These are phyloP conservation scores for Sussaba pulchella DNA, from an alignment of 2,888 invertebrate genomes.

Conservation along the genomic window DNA sequence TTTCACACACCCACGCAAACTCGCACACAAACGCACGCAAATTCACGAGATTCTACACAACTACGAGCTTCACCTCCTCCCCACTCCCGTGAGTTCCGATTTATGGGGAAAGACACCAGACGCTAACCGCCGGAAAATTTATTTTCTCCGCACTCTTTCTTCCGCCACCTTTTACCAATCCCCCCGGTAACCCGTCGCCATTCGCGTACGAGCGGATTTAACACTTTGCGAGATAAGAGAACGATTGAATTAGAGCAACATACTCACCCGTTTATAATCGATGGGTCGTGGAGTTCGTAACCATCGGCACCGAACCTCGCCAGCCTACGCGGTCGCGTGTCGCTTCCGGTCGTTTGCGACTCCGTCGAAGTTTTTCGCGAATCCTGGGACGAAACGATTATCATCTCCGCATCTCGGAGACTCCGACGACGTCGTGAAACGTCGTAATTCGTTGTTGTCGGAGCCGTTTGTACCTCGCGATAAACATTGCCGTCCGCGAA, in stretches of 20 bases:
- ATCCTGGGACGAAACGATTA: slow-evolving; percentile 14
- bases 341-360: slow-evolving; percentile 8
- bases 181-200: no score
- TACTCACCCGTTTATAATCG: slow-evolving; percentile 55
- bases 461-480: slow-evolving; percentile 66
- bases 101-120: slow-evolving; percentile 49
- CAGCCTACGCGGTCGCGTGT: slow-evolving; percentile 21
- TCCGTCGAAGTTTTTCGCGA: slow-evolving; percentile 39
- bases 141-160: slow-evolving; percentile 44
- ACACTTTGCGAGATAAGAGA: slow-evolving; percentile 42
- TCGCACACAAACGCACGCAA: neutral
- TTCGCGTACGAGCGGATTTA: neutral
- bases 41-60: no score
- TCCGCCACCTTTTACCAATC: slow-evolving; percentile 30
- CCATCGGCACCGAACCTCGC: slow-evolving; percentile 5
- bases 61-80: no score
- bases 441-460: slow-evolving; percentile 61
- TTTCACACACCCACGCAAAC: slow-evolving; percentile 41
- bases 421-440: slow-evolving; percentile 62
- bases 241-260: slow-evolving; percentile 52
- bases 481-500: slow-evolving; percentile 64
- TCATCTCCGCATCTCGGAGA: slow-evolving; percentile 40
- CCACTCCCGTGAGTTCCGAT: slow-evolving; percentile 43
- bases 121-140: slow-evolving; percentile 42
- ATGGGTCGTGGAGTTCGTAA: slow-evolving; percentile 33